phyloP scores from a whole-genome alignment of 2,888 invertebrate species.

The Melinopterus prodromus region DNA sequence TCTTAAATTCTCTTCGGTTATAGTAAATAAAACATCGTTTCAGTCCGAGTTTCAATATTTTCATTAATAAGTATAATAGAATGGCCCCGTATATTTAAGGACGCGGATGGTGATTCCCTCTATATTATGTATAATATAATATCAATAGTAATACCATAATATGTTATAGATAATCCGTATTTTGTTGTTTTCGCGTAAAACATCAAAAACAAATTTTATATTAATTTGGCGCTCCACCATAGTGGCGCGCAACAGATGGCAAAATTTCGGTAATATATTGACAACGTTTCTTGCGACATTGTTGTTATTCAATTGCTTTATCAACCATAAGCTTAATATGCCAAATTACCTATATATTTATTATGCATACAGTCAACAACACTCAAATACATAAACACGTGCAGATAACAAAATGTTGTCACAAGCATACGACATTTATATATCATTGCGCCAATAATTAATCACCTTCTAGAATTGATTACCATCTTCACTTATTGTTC shows the following conservation, averaged over 20 bases:
- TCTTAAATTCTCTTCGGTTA: no score
- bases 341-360: neutral
- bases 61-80: no score
- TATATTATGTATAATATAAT: no score
- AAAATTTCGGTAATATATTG: neutral
- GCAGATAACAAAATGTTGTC: neutral
- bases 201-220: neutral
- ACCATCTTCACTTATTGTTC: no score
- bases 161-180: neutral
- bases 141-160: neutral
- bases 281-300: neutral
- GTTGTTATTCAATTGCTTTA: neutral
- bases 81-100: no score
- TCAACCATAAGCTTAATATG: neutral
- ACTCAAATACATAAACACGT: neutral
- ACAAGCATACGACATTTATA: neutral
- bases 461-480: no score
- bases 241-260: neutral
- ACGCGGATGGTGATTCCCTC: no score
- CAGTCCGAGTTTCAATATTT: no score
- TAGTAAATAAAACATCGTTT: no score
- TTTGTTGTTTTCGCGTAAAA: neutral
- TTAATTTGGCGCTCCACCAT: neutral
- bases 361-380: neutral
- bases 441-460: no score